These are phyloP conservation scores for Drosophila ficusphila DNA, from an alignment of 1,140 invertebrate species.

Conservation along the genomic window DNA sequence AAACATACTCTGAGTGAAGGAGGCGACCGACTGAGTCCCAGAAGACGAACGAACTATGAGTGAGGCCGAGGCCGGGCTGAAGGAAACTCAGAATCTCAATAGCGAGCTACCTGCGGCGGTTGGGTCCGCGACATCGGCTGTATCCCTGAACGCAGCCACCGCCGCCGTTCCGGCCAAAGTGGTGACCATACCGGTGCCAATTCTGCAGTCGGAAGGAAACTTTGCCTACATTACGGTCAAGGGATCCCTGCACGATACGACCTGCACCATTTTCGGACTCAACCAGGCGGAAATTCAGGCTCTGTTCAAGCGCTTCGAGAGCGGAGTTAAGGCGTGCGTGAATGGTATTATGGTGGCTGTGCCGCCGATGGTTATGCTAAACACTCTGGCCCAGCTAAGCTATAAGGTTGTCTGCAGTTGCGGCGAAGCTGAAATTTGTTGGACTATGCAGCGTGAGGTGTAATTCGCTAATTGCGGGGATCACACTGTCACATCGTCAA, in stretches of 20 bases:
- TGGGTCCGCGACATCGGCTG: constrained; percentile 41
- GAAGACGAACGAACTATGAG: constrained; percentile 64
- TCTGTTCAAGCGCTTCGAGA: constrained; percentile 88
- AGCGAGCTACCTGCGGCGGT: constrained; percentile 28
- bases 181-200: constrained; percentile 81
- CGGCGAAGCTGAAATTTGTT: constrained; percentile 91
- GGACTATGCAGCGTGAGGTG: constrained; percentile 91
- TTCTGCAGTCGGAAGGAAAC: constrained; percentile 85
- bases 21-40: constrained; percentile 22
- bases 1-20: constrained; percentile 33
- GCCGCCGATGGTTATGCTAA: constrained; percentile 88
- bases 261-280: constrained; percentile 90
- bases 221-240: constrained; percentile 90
- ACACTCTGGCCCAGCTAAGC: constrained; percentile 89
- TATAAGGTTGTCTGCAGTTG: constrained; percentile 91
- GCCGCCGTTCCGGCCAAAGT: constrained; percentile 56
- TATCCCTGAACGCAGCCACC: constrained; percentile 37
- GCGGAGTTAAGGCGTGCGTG: constrained; percentile 86
- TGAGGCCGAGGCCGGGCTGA: constrained; percentile 50
- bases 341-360: constrained; percentile 90
- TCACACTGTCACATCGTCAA: constrained; percentile 17
- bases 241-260: constrained; percentile 89
- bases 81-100: constrained; percentile 57
- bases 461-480: constrained; percentile 72
- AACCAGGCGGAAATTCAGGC: constrained; percentile 88